Conservation (phyloP, 1,140 invertebrate species). For the Trinorchestia longiramus region DNA sequence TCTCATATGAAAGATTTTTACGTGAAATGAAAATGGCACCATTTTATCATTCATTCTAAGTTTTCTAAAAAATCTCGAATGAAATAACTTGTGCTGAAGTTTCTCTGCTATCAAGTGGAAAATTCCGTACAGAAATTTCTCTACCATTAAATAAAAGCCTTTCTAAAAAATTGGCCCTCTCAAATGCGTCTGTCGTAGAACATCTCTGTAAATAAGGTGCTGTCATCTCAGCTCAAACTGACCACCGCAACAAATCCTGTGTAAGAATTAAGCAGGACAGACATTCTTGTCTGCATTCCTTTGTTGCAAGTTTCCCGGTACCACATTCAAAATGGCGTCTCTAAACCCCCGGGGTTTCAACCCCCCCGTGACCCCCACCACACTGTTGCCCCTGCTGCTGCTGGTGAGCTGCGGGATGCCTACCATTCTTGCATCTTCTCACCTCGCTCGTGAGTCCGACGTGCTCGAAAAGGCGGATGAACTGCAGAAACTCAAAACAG, state of each 20-base stretch:
- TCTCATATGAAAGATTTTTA: background rate
- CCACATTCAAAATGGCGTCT: conserved; percentile 11
- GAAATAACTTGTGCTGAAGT: background rate
- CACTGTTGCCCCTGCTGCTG: background rate
- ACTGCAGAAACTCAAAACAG: conserved; percentile 30
- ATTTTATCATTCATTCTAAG: background rate
- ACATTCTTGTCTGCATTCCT: background rate
- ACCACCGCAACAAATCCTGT: background rate
- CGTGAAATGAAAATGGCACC: background rate
- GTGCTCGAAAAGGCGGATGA: conserved; percentile 11
- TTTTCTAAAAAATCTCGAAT: background rate
- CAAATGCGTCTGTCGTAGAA: background rate
- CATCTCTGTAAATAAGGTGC: background rate
- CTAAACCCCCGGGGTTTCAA: background rate
- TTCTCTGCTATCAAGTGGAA: background rate
- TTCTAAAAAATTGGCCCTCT: background rate
- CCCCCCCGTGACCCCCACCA: background rate
- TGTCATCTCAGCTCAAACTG: background rate
- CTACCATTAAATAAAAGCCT: background rate
- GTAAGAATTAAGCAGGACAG: background rate
- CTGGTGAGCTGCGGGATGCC: background rate
- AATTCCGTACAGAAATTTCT: background rate
- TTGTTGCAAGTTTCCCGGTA: background rate
- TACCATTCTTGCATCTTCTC: background rate
- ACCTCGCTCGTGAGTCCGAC: conserved; percentile 28